Conservation (phyloP, 2,888 invertebrate species). For the Sinotaia quadrata region DNA sequence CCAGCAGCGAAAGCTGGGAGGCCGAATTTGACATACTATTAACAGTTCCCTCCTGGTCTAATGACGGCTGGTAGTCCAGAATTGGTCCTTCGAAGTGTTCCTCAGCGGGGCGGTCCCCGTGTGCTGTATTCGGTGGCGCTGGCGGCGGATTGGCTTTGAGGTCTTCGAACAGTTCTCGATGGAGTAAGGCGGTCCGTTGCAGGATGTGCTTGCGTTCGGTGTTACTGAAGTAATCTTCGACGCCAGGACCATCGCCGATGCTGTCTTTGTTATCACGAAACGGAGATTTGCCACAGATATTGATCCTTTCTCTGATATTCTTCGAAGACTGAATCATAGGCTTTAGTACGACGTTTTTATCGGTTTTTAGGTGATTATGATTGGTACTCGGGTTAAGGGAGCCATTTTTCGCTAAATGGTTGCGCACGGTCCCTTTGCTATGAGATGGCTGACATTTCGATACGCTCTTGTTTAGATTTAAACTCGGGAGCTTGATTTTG, state of each 20-base stretch:
- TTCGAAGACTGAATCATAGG: no score
- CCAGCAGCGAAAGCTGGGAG: constrained; percentile 4
- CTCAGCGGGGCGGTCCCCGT: not conserved
- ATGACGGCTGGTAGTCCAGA: not conserved
- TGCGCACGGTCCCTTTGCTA: no score
- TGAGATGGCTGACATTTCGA: no score
- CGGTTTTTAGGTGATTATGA: no score
- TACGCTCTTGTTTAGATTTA: no score
- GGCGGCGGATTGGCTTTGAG: not conserved
- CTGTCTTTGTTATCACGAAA: not conserved
- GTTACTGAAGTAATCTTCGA: not conserved
- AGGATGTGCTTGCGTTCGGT: not conserved
- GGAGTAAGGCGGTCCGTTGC: not conserved
- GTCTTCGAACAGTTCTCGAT: not conserved
- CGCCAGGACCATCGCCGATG: not conserved
- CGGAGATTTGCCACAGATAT: not conserved
- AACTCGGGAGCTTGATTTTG: not conserved
- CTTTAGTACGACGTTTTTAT: no score
- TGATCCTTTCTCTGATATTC: no score
- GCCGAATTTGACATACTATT: no score
- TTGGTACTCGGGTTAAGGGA: no score
- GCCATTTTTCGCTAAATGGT: no score
- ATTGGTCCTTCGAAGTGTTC: not conserved
- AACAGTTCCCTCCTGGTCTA: not conserved
- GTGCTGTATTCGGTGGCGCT: constrained; percentile 11